These are phyloP conservation scores for Stegodyphus dumicola DNA, from an alignment of 1,140 invertebrate species.

Conservation along the genomic window DNA sequence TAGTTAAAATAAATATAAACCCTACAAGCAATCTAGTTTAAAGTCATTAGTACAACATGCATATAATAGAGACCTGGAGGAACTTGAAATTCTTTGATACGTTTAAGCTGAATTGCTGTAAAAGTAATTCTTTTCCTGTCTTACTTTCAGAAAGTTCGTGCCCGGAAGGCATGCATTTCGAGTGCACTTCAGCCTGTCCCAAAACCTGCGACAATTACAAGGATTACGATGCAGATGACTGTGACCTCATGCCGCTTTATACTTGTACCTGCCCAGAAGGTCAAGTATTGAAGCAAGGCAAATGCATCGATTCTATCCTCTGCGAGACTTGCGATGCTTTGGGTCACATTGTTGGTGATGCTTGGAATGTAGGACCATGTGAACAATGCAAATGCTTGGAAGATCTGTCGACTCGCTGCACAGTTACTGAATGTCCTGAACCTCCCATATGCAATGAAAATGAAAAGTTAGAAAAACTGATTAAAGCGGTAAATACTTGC, in stretches of 20 bases:
- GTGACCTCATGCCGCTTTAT: slow-evolving; percentile 73
- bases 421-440: slow-evolving; percentile 12
- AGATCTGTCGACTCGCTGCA: slow-evolving; percentile 13
- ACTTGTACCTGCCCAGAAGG: slow-evolving; percentile 85
- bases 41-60: no score
- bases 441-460: slow-evolving; percentile 23
- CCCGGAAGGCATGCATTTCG: slow-evolving; percentile 75
- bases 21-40: no score
- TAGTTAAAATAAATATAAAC: no score
- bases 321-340: slow-evolving; percentile 68
- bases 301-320: slow-evolving; percentile 72
- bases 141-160: slow-evolving; percentile 53
- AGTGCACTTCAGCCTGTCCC: slow-evolving; percentile 76
- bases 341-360: slow-evolving; percentile 43
- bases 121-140: neutral
- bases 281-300: slow-evolving; percentile 74
- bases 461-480: slow-evolving; percentile 10
- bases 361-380: slow-evolving; percentile 24
- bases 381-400: slow-evolving; percentile 15
- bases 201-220: slow-evolving; percentile 76
- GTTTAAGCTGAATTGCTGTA: neutral
- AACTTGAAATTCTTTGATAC: no score
- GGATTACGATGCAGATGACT: slow-evolving; percentile 69
- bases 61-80: no score
- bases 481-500: neutral